Conservation (phyloP, 2,888 invertebrate species). For the Thumatha senex region DNA sequence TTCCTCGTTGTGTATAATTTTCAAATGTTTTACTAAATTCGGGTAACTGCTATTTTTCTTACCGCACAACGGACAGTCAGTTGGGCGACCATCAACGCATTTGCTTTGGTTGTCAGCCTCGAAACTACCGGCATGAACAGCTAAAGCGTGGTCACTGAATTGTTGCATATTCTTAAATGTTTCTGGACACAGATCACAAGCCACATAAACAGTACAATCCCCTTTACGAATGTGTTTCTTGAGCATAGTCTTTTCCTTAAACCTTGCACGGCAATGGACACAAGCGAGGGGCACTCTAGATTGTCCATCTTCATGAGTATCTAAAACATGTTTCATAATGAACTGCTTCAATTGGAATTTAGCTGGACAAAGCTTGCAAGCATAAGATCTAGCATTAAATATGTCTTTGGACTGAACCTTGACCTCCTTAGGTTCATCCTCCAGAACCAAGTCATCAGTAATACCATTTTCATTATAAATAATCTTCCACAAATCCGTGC, state of each 20-base stretch:
- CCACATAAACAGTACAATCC: slow-evolving; percentile 84
- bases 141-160: slow-evolving; percentile 76
- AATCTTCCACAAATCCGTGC: slow-evolving; percentile 78
- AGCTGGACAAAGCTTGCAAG: slow-evolving; percentile 77
- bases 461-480: slow-evolving; percentile 78
- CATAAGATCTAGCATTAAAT: slow-evolving; percentile 77
- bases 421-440: slow-evolving; percentile 64
- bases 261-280: slow-evolving; percentile 72
- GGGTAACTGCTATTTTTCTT: slow-evolving; percentile 82
- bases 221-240: slow-evolving; percentile 79
- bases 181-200: slow-evolving; percentile 77
- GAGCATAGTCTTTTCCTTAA: slow-evolving; percentile 71
- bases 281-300: slow-evolving; percentile 67
- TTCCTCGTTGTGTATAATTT: slow-evolving; percentile 74
- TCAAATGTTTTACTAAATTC: slow-evolving; percentile 83
- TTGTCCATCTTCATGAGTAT: slow-evolving; percentile 78
- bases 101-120: slow-evolving; percentile 70
- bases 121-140: slow-evolving; percentile 70
- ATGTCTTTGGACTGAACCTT: slow-evolving; percentile 78
- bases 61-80: slow-evolving; percentile 81
- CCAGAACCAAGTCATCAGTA: slow-evolving; percentile 73
- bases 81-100: slow-evolving; percentile 74
- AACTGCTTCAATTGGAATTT: slow-evolving; percentile 80
- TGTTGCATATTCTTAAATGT: slow-evolving; percentile 74
- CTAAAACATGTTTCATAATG: slow-evolving; percentile 78